Base-by-base conservation (phyloP, 2,888 invertebrate species). In the Epicampocera succincta region DNA sequence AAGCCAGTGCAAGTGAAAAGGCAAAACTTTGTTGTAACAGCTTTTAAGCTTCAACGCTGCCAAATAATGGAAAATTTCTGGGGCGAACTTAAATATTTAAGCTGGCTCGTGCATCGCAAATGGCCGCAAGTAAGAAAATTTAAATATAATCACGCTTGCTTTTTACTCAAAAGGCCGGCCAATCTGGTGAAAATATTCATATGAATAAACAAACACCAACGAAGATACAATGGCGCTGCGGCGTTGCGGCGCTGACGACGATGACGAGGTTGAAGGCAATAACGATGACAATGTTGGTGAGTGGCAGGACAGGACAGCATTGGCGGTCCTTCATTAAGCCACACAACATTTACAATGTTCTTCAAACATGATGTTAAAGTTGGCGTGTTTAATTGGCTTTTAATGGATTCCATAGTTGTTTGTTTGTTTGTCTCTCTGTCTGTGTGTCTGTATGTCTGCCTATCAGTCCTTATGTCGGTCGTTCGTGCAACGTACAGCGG, bases 11-110 rank as follows among this genome's bases (percentile, higher is more conserved):
- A 33, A 9, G 9, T 9, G 33, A 33, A 33, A 33, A 33, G 3
- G 29, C 8, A 42, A 50, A 66, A 40, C 19, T 58, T 74, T 66
- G 68, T 75, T 60, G 58, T 33, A 68, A 66, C 56, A 17, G 58
- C 25, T 66, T 66, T 60, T 50, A 75, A 60, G 75, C 66, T 75
- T 68, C 66, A 75, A 52, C 44, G 60, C 66, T 17, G 33, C 17
- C 44, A 58, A 40, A 66, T 48, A 52, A 68, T 54, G 61, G 29
- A 25, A 15, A 25, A 42, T 29, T 29, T 17, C 12, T 60, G 13
- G 42, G 42, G 42, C 42, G 61, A 52, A 29, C 42, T 72, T 44
- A 72, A 61, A 72, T 72, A 72, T 72, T 72, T 72, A 72, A 29
- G 42, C 40, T 21, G 52, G 52, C 52, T 29, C 15, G 42, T 72